Conservation (phyloP, 2,113 vertebrate genomes). For the Symphodus melops region DNA sequence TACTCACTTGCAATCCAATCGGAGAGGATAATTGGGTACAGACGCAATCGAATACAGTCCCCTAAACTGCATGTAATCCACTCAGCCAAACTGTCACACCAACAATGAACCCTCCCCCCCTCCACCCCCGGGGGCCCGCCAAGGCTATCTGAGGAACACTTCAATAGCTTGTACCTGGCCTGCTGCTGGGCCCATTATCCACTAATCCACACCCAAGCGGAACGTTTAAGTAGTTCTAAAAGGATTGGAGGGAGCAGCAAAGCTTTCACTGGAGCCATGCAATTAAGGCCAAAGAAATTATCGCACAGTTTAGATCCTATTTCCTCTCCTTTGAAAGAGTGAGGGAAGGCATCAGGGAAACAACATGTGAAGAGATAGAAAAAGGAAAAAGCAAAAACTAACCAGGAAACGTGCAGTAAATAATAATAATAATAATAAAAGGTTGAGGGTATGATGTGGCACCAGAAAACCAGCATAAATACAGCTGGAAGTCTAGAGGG, state of each 20-base stretch:
- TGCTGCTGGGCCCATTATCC: slow-evolving; percentile 77
- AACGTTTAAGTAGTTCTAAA: slow-evolving; percentile 76
- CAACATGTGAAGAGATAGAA: slow-evolving; percentile 29
- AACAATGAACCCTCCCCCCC: slow-evolving; percentile 73
- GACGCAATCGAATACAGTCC: slow-evolving; percentile 79
- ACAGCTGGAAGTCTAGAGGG: slow-evolving; percentile 16
- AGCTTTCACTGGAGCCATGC: slow-evolving; percentile 66
- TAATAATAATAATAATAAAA: too few relatives aligned
- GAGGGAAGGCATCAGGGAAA: slow-evolving; percentile 29
- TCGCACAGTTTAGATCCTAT: slow-evolving; percentile 68
- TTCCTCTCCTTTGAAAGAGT: slow-evolving; percentile 25
- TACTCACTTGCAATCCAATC: slow-evolving; percentile 78
- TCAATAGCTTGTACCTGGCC: slow-evolving; percentile 78
- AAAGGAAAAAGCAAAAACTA: slow-evolving; percentile 11
- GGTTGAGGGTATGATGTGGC: slow-evolving; percentile 4
- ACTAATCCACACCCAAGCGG: slow-evolving; percentile 78
- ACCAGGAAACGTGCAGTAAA: slow-evolving; percentile 23
- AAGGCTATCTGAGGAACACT: slow-evolving; percentile 77
- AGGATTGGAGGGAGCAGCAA: slow-evolving; percentile 70
- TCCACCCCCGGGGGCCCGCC: slow-evolving; percentile 56
- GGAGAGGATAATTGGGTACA: slow-evolving; percentile 77
- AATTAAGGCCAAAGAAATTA: slow-evolving; percentile 73
- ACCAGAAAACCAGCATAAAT: slow-evolving; percentile 18
- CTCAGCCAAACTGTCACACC: slow-evolving; percentile 80
- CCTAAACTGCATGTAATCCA: slow-evolving; percentile 85